Conservation (phyloP, 2,113 vertebrate genomes). For the Jaculus jaculus region DNA sequence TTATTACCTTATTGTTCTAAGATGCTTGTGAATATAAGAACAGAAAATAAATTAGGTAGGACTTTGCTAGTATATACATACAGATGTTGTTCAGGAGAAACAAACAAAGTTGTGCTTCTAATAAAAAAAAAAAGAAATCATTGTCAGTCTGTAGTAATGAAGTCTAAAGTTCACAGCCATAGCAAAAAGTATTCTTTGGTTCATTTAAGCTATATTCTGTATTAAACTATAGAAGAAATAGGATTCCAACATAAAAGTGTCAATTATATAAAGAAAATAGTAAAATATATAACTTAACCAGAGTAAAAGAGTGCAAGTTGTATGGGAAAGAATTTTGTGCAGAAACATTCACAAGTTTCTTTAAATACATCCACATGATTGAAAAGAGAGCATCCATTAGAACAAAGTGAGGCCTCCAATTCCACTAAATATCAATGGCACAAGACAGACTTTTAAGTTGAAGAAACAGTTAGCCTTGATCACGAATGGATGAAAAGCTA, state of each 20-base stretch:
- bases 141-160: background rate
- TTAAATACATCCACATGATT: background rate
- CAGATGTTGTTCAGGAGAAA: background rate
- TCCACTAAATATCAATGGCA: background rate
- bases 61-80: background rate
- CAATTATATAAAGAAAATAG: background rate
- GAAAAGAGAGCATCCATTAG: background rate
- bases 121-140: constrained; percentile 47
- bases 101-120: background rate
- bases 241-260: background rate
- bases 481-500: constrained; percentile 2
- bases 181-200: background rate
- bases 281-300: background rate
- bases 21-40: background rate
- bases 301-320: background rate
- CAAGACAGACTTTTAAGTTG: background rate
- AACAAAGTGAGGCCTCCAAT: background rate
- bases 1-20: background rate
- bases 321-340: background rate
- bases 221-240: constrained; percentile 2
- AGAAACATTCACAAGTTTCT: background rate
- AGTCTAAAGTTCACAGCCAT: background rate
- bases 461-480: background rate
- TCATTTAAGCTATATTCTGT: background rate
- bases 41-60: background rate